Conservation (phyloP, 2,888 invertebrate genomes). For the Athalia cordata region DNA sequence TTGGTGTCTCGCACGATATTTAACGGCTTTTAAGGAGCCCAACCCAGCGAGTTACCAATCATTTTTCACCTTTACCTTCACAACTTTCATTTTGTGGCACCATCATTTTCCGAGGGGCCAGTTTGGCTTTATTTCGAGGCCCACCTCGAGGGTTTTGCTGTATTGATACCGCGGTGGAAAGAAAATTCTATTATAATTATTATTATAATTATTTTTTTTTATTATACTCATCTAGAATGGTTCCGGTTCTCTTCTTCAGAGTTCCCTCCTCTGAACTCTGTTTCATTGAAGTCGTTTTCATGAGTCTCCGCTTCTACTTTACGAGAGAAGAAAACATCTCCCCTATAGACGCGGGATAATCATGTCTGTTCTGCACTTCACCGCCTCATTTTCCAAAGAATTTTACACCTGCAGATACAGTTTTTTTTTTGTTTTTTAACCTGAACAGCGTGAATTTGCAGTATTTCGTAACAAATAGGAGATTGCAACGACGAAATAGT, state of each 20-base stretch:
- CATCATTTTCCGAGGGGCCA: constrained; percentile 53
- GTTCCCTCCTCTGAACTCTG: not conserved
- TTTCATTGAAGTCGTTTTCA: not conserved
- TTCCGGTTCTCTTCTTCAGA: not conserved
- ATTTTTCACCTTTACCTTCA: constrained; percentile 63
- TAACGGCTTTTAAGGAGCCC: constrained; percentile 65
- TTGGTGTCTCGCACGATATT: constrained; percentile 59
- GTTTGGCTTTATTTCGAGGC: constrained; percentile 9
- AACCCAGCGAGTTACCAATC: constrained; percentile 53
- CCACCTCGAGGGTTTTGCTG: constrained; percentile 2
- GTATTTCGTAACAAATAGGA: constrained; percentile 25
- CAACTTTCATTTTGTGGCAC: constrained; percentile 60
- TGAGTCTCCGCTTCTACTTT: not conserved
- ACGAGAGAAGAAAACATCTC: constrained; percentile 15
- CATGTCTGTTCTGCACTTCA: constrained; percentile 11
- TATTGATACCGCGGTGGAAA: constrained; percentile 36
- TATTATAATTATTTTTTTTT: not conserved
- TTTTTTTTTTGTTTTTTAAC: not conserved
- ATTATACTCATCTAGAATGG: not conserved
- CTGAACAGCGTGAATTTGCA: constrained; percentile 23
- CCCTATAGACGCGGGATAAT: not conserved
- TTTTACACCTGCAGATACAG: not conserved
- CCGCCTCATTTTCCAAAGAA: constrained; percentile 11
- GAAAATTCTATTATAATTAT: constrained; percentile 34
- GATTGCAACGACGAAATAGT: constrained; percentile 13